Evolutionary conservation across 2,888 invertebrate genomes (phyloP).

Genomic region (Acronicta psi): DNA sequence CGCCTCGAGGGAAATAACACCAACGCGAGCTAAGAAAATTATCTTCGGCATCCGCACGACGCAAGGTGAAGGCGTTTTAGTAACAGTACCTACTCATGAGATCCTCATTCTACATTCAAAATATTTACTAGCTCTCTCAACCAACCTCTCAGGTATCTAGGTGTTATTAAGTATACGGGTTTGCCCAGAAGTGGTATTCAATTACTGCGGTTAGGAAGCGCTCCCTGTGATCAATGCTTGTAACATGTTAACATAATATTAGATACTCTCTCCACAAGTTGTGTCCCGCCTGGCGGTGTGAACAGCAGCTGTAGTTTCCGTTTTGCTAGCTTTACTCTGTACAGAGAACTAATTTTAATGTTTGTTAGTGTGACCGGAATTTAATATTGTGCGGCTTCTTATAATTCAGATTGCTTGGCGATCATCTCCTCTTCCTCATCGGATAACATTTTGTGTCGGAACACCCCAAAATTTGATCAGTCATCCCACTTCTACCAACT

Average conservation of each 20-base stretch:
- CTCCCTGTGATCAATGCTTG: constrained; percentile 26
- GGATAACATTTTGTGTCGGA: background rate
- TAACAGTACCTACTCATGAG: constrained; percentile 50
- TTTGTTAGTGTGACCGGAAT: background rate
- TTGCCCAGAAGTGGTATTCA: constrained; percentile 8
- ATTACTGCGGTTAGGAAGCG: constrained; percentile 15
- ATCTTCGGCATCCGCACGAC: constrained; percentile 53
- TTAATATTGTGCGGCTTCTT: too few species aligned
- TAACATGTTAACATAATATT: constrained; percentile 23
- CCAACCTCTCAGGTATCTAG: constrained; percentile 1
- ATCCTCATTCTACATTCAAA: constrained; percentile 22
- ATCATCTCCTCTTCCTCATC: too few species aligned
- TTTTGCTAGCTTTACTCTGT: background rate
- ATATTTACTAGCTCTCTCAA: constrained; percentile 13
- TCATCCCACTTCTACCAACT: background rate
- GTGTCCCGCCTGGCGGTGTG: constrained; percentile 1
- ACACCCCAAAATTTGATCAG: background rate
- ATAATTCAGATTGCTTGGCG: too few species aligned
- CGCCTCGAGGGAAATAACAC: constrained; percentile 67
- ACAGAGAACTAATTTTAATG: background rate
- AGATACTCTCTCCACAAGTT: background rate
- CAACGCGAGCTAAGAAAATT: constrained; percentile 59
- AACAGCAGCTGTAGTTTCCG: background rate
- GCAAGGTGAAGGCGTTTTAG: constrained; percentile 33
- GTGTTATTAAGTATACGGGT: background rate